Conservation (phyloP, 2,113 vertebrate species). For the Ibidorhyncha struthersii region DNA sequence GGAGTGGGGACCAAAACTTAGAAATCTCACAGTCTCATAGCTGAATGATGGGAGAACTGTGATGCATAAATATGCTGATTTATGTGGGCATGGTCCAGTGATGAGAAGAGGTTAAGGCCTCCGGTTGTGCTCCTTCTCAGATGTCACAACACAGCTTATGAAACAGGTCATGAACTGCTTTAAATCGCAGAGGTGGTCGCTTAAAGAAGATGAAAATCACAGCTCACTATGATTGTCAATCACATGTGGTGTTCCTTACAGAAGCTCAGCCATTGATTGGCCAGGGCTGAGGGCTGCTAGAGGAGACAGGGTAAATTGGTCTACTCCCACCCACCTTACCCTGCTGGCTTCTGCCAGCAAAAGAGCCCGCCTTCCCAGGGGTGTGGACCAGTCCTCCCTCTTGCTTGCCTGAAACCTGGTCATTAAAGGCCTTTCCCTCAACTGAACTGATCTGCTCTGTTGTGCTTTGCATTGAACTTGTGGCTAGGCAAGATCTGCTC, state of each 20-base stretch:
- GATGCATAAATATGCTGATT: background rate
- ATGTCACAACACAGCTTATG: background rate
- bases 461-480: background rate
- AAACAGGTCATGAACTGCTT: background rate
- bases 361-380: background rate
- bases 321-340: background rate
- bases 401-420: background rate
- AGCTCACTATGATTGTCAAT: background rate
- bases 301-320: background rate
- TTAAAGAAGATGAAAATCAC: background rate
- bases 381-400: rapidly evolving
- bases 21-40: background rate
- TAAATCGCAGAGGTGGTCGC: background rate
- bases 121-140: background rate
- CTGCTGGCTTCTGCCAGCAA: background rate
- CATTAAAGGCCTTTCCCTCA: background rate
- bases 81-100: background rate
- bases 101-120: background rate
- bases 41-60: background rate
- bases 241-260: background rate
- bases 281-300: background rate
- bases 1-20: background rate
- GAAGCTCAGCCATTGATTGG: background rate
- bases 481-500: no score
- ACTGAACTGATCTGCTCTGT: background rate